A percentile compares a stretch with the other conserved stretches of the same genome.
These are phyloP conservation scores for Hirtodrosophila duncani DNA, from an alignment of 2,888 invertebrate species.

Conservation along the genomic window DNA sequence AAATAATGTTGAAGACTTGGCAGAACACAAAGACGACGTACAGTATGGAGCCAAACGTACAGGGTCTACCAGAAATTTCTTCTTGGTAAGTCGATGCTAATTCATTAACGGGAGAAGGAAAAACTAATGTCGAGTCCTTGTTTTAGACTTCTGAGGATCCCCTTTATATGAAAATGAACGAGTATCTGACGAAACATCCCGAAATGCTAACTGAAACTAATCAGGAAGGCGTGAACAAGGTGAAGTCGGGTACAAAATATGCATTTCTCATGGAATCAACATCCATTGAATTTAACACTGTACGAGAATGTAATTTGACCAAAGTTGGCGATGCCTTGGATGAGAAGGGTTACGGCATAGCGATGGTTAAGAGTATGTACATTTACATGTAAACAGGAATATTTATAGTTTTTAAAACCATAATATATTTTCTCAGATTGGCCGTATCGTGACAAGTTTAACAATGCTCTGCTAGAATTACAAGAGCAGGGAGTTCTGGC, in stretches of 20 bases:
- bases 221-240: constrained; percentile 80
- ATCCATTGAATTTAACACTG: constrained; percentile 85
- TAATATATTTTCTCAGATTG: constrained; percentile 64
- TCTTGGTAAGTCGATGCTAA: constrained; percentile 82
- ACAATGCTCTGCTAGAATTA: constrained; percentile 88
- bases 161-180: constrained; percentile 88
- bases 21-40: constrained; percentile 86
- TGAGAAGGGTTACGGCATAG: constrained; percentile 87
- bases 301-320: constrained; percentile 82
- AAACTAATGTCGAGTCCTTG: no score
- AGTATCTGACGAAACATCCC: constrained; percentile 84
- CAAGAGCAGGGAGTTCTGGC: constrained; percentile 90
- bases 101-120: neutral
- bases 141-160: constrained; percentile 88
- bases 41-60: constrained; percentile 90
- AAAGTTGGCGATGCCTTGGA: constrained; percentile 83
- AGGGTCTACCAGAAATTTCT: constrained; percentile 93
- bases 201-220: constrained; percentile 79
- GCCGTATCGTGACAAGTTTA: constrained; percentile 86
- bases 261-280: constrained; percentile 90
- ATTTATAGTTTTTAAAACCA: neutral
- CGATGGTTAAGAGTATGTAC: constrained; percentile 82
- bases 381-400: no score
- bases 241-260: constrained; percentile 79
- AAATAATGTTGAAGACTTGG: constrained; percentile 89